Conservation (phyloP, 2,888 invertebrate species). For the Timandra comae region DNA sequence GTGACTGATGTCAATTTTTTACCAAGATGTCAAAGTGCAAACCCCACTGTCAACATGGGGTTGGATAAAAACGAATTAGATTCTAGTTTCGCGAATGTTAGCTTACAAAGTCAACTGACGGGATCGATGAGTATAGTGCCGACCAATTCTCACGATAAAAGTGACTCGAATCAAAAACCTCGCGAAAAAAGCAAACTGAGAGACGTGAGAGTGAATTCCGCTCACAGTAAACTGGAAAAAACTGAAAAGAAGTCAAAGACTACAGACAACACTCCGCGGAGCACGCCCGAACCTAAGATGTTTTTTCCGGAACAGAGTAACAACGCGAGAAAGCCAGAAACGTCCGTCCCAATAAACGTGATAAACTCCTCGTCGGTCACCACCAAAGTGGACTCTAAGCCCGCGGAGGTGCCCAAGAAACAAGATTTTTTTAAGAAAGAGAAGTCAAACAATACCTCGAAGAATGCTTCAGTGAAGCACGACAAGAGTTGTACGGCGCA, state of each 20-base stretch:
- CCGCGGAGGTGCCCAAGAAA: slow-evolving; percentile 61
- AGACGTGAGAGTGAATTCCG: slow-evolving; percentile 68
- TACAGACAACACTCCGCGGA: slow-evolving; percentile 50
- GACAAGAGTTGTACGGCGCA: slow-evolving; percentile 62
- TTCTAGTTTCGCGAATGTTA: slow-evolving; percentile 41
- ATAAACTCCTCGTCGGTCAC: slow-evolving; percentile 58
- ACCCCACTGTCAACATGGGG: slow-evolving; percentile 58
- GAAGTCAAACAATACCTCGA: slow-evolving; percentile 55
- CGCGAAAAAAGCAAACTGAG: slow-evolving; percentile 66
- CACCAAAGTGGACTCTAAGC: slow-evolving; percentile 56
- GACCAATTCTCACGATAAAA: slow-evolving; percentile 48
- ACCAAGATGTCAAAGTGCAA: slow-evolving; percentile 68
- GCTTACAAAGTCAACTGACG: slow-evolving; percentile 47
- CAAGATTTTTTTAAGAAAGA: slow-evolving; percentile 74
- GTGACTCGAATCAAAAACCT: slow-evolving; percentile 51
- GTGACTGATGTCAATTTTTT: slow-evolving; percentile 61
- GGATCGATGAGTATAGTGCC: slow-evolving; percentile 56
- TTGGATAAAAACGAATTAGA: slow-evolving; percentile 60
- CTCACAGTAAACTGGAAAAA: slow-evolving; percentile 67
- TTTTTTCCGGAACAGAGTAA: slow-evolving; percentile 66
- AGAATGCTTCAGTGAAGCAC: slow-evolving; percentile 58
- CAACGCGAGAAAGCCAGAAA: slow-evolving; percentile 59
- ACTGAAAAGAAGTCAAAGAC: slow-evolving; percentile 58
- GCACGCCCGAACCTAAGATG: slow-evolving; percentile 64
- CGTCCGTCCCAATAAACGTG: slow-evolving; percentile 66